phyloP scores from a whole-genome alignment of 2,888 invertebrate genomes.

The Drosophila mulleri region DNA sequence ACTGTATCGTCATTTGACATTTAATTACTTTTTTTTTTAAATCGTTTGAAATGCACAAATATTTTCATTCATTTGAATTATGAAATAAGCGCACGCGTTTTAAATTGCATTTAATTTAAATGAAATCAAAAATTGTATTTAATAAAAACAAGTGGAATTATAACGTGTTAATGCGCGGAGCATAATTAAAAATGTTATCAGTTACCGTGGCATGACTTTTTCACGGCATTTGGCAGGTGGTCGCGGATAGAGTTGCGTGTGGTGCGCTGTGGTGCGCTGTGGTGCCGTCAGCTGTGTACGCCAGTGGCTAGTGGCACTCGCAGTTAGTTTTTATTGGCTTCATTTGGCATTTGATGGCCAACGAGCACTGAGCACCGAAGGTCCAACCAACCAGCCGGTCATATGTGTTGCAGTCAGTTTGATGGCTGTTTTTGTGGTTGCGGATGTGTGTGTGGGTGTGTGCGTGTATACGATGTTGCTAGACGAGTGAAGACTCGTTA shows the following conservation, averaged over 20 bases:
- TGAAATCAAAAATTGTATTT: not conserved
- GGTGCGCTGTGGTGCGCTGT: conserved; percentile 22
- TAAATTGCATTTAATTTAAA: not conserved
- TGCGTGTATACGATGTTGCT: conserved; percentile 1
- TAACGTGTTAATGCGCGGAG: conserved; percentile 57
- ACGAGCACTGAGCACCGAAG: not conserved
- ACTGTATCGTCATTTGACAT: not conserved
- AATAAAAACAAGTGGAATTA: conserved; percentile 23
- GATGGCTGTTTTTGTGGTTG: conserved; percentile 52
- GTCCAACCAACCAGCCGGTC: not conserved
- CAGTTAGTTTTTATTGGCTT: conserved; percentile 60
- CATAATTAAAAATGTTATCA: conserved; percentile 50
- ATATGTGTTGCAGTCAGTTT: conserved; percentile 20
- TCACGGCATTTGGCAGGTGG: conserved; percentile 35
- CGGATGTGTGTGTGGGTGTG: not conserved
- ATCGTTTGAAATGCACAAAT: not conserved
- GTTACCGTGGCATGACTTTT: conserved; percentile 7
- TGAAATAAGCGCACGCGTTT: not conserved
- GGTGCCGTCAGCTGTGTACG: too few species aligned
- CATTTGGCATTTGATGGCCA: conserved; percentile 31
- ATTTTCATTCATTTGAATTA: not conserved
- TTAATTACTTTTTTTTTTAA: conserved; percentile 10
- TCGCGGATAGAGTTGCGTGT: conserved; percentile 27
- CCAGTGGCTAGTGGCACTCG: not conserved
- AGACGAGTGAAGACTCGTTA: conserved; percentile 26